phyloP scores from a whole-genome alignment of 2,797 vertebrate species.

The Macroramphosus scolopax region DNA sequence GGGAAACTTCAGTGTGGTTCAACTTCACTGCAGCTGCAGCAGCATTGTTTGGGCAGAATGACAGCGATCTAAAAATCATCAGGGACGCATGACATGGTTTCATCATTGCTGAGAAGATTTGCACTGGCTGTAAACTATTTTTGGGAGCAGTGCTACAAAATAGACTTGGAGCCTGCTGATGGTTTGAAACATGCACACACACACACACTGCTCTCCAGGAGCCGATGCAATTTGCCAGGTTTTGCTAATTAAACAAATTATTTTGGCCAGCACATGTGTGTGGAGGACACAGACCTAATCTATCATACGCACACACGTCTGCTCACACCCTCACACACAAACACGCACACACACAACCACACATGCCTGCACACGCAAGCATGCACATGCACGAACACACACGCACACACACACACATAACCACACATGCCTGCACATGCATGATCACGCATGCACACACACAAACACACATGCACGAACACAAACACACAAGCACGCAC shows the following conservation, averaged over 20 bases:
- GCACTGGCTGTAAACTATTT: conserved; percentile 57
- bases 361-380: no score
- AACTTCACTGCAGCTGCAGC: conserved; percentile 55
- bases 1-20: conserved; percentile 42
- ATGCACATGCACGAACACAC: conserved; percentile 28
- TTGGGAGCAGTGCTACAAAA: conserved; percentile 50
- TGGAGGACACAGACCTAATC: no score
- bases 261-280: no score
- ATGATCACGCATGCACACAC: conserved; percentile 23
- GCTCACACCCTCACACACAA: no score
- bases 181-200: conserved; percentile 41
- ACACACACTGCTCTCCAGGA: conserved; percentile 55
- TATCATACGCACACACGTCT: no score
- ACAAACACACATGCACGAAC: conserved; percentile 4
- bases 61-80: conserved; percentile 59
- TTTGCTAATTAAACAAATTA: conserved; percentile 73
- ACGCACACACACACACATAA: no score
- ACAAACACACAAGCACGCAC: conserved; percentile 2
- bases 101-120: conserved; percentile 61
- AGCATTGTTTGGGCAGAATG: conserved; percentile 65
- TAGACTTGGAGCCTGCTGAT: conserved; percentile 47
- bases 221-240: conserved; percentile 65
- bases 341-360: conserved; percentile 28
- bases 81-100: conserved; percentile 62
- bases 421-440: no score